Evolutionary conservation across 2,888 invertebrate species (phyloP), one percentile per base, ranked within the genome.

Genomic region (Drosophila prostipennis): DNA sequence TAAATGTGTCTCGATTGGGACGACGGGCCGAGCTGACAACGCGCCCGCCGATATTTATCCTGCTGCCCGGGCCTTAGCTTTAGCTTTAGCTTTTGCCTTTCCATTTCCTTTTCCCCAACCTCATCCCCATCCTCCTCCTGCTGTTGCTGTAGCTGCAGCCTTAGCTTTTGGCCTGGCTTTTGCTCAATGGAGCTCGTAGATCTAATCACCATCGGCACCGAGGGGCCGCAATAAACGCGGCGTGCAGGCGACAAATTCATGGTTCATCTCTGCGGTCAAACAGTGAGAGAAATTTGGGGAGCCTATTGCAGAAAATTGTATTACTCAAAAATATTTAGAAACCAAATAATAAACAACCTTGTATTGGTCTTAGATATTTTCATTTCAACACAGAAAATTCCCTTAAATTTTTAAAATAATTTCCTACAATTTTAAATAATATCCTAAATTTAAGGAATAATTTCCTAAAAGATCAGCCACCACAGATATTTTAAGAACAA

Each of bases 181-280:
- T 77, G 68, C 74, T 74, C 73, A 80, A 71, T 78, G 78, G 61
- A 76, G 60, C 73, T 59, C 67, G 42, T 43, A 81, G 87, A 84
- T 87, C 84, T 82, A 85, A 87, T 85, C 87, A 48, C 43, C 56
- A 73, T 19, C 77, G 81, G 84, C 85, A 78, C 81, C 79, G 39
- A 59, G 40, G 43, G 77, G 74, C 67, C 58, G 36, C 74, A 58
- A 69, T 55, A 57, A 63, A 51, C 49, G 58, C 59, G 54, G 42
- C 61, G 58, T 43, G 54, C 46, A 51, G 63, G 57, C 55, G 72
- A 55, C 67, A 65, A 65, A 67, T 64, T 67, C 67, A 54, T 64
- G 67, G 48, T 52, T 65, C 52, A 65, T 39, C 45, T 48, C 10
- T 16, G 54, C 19, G 48, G 63, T 40, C 23, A 58, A 34, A 42